Evolutionary conservation across 2,888 invertebrate species (phyloP).

Genomic region (Leptarthrus brevirostris): DNA sequence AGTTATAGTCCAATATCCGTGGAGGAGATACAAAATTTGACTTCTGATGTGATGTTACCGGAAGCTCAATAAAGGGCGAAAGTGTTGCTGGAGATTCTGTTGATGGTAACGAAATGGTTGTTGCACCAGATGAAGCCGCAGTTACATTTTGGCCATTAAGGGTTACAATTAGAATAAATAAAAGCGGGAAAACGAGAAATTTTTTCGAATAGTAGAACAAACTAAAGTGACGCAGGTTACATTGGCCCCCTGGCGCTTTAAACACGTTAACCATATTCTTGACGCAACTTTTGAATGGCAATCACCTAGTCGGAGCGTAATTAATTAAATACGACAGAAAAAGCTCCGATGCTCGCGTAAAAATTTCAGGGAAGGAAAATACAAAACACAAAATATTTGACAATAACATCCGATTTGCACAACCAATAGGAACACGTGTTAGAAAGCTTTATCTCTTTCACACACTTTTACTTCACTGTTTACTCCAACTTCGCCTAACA

Average conservation of each 20-base stretch:
- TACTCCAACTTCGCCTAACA: not conserved
- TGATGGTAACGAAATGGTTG: not conserved
- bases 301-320: not conserved
- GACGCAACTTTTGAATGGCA: not conserved
- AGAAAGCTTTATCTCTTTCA: constrained; percentile 12
- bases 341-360: not conserved
- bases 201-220: not conserved
- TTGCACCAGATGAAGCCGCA: not conserved
- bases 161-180: not conserved
- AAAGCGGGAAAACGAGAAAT: not conserved
- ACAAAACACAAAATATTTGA: not conserved
- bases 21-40: not conserved
- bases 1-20: constrained; percentile 53
- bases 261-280: constrained; percentile 39
- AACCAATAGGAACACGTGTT: constrained; percentile 45
- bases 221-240: constrained; percentile 30
- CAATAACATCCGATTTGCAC: constrained; percentile 43
- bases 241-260: constrained; percentile 26
- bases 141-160: constrained; percentile 2
- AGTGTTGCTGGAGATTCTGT: constrained; percentile 7
- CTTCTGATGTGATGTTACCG: not conserved
- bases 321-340: not conserved
- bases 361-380: not conserved
- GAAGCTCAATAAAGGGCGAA: not conserved
- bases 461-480: not conserved